phyloP scores from a whole-genome alignment of 2,113 vertebrate species.

The Erpornis zantholeuca region DNA sequence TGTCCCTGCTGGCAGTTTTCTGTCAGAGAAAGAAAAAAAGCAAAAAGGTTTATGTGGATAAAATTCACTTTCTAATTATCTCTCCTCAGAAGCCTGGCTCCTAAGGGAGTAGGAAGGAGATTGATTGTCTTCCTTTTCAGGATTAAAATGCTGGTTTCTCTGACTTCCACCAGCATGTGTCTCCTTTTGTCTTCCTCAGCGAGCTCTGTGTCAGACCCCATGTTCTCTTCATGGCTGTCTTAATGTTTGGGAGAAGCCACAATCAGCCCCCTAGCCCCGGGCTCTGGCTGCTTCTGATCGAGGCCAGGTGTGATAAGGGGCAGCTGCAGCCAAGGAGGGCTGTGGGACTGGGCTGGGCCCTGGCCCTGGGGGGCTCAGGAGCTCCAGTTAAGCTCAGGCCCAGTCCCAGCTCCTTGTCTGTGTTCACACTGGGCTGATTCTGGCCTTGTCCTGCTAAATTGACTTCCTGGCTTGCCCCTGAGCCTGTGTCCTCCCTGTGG shows the following conservation, averaged over 20 bases:
- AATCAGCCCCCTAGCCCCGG: fast-evolving
- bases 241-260: neutral
- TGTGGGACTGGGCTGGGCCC: fast-evolving
- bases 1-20: neutral
- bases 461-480: neutral
- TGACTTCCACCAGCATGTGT: fast-evolving
- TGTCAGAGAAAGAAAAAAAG: neutral
- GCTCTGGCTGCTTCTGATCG: neutral
- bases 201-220: neutral
- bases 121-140: neutral
- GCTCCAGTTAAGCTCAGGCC: neutral
- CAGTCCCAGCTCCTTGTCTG: fast-evolving
- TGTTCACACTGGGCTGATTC: neutral
- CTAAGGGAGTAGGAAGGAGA: neutral
- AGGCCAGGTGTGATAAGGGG: neutral
- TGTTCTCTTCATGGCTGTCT: neutral
- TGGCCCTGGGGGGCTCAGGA: neutral
- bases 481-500: neutral
- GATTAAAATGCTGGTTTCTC: neutral
- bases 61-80: neutral
- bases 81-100: neutral
- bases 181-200: neutral
- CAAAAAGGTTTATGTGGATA: neutral
- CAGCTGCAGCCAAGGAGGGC: neutral
- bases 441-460: neutral